phyloP scores from a whole-genome alignment of 2,113 vertebrate genomes.

The Manacus vitellinus region DNA sequence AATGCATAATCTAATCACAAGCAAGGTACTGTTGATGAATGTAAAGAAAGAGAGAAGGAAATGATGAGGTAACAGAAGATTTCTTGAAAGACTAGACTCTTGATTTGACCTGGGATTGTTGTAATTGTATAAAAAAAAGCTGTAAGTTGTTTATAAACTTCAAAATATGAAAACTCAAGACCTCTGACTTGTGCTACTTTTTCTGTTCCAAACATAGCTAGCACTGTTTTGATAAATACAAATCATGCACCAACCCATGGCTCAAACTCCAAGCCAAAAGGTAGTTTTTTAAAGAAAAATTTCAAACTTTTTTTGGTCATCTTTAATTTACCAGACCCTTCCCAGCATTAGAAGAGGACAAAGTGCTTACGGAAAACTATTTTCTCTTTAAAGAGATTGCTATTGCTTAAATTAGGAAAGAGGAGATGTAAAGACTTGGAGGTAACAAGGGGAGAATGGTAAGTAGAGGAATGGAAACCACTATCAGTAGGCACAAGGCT shows the following conservation, averaged over 20 bases:
- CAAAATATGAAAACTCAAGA: background rate
- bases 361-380: background rate
- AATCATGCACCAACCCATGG: background rate
- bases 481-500: background rate
- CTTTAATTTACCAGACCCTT: background rate
- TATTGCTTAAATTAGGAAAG: background rate
- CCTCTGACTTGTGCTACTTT: background rate
- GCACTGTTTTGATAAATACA: background rate
- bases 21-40: background rate
- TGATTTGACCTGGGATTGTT: background rate
- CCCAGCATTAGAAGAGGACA: background rate
- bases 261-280: background rate
- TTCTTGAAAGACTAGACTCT: background rate
- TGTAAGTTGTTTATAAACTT: background rate
- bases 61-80: background rate
- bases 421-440: background rate
- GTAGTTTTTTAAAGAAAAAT: background rate
- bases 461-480: background rate
- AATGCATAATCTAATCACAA: accelerated
- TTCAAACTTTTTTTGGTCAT: background rate
- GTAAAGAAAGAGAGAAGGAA: background rate
- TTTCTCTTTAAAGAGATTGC: background rate
- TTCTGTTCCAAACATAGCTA: background rate
- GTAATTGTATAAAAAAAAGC: background rate
- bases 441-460: background rate